Evolutionary conservation across 2,797 vertebrate genomes (phyloP), one percentile per base, ranked within the genome.

Genomic region (Melanotaenia boesemani): DNA sequence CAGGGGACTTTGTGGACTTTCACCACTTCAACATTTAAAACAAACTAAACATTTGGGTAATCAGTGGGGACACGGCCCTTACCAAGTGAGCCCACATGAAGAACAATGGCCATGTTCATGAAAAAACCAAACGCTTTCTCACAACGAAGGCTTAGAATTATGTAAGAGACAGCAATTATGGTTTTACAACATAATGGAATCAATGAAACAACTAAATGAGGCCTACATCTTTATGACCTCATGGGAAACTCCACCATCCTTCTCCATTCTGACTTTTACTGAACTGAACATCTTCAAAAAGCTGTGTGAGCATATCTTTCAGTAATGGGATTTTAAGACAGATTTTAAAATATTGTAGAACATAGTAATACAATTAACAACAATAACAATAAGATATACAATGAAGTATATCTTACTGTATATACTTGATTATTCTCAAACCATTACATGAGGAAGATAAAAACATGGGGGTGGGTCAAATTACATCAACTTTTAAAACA

Each of bases 191-290:
- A 44, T 44, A 32, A 57, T 60, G 37, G 15, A 44, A 22, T 39
- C 12, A 74, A 8, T 20, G 62, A 77, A 69, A 81, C 28, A 8
- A 39, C 66, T 52, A 80, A 48, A 54, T 65, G 26, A 30, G 70
- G 22, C 46, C 56, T 32, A 65, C 59, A 63, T 74, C 5, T 76
- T 36, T 36, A 60, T 86, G 87, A 90, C 63, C 59, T 89, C 85
- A 90, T 20, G 62, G 91, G 90, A 80, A 93, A 92, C 70, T 89
- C 86, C 86, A 1, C 52, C 61, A 59, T 71, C 37, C 30, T 57
- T 70, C 39, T 75, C 75, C 37, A 80, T 74, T 79, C 75, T 68
- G 70, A 80, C 50, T 74, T 30, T 79, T 46, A 74, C 24, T 37
- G 13, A 37, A 37, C 15, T 46, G 4, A 67, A 64, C 8, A n/a